Evolutionary conservation across 2,113 vertebrate species (phyloP), one percentile per base, ranked within the genome.

Genomic region (Buteo buteo): DNA sequence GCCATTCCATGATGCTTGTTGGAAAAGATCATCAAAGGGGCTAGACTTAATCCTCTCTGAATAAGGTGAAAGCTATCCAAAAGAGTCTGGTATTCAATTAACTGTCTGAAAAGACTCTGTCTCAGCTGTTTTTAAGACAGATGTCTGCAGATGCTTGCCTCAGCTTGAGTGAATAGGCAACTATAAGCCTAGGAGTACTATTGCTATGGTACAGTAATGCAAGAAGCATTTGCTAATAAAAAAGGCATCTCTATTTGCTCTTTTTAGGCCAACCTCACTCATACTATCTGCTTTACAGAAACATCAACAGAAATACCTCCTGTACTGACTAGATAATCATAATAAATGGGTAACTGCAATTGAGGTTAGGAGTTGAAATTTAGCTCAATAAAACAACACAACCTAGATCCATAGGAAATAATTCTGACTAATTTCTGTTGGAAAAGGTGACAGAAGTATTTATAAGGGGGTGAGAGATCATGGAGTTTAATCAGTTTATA

Each of bases 401-500:
- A 21, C 28, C 31, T 21, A 74, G 2, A 74, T 13, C 11, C 22
- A 49, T 4, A 59, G 55, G 52, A 93, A 90, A 84, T 71, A 89
- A 76, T 82, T 82, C 34, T 92, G 50, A 50, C 42, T 93, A 71
- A 94, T 93, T 96, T 89, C 40, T 90, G 40, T 38, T 72, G 57
- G 40, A 90, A 87, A 88, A 91, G 19, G 66, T 88, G 84, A 78
- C 40, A 85, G 57, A 81, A 76, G 58, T 65, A 90, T 87, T 96
- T 93, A 79, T 34, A 85, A 91, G 36, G 13, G 38, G 29, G 6
- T 83, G 57, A 89, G 73, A 86, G n/a, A 84, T 82, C 57, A 81
- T 18, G n/a, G 20, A 72, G 58, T 87, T 82, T 94, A 96, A 93
- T 89, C 81, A 87, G 57, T 85, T 96, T 94, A 91, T 94, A 95